Base-by-base conservation (phyloP, 1,140 invertebrate species). In the Sarcophaga bullata region DNA sequence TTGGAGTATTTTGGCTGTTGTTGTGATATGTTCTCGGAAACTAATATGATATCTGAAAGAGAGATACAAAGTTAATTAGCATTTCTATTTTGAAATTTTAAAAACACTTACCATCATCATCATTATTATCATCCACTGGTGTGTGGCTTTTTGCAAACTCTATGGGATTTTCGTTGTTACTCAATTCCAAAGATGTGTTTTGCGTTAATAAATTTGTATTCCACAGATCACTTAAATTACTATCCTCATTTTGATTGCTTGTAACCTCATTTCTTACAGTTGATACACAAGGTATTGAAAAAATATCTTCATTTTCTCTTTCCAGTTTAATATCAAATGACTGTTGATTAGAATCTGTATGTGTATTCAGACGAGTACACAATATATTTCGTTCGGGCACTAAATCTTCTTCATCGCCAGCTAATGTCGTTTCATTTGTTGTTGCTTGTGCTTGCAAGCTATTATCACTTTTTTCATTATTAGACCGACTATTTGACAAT, bases 391-490 rank as follows among this genome's bases (percentile, higher is more conserved):
- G 8, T 17, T n/a, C 15, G 17, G 75, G 75, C 10, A 78, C 73
- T n/a, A 76, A 49, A 76, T 76, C 73, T 17, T 76, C 73, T 17
- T 76, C 73, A 48, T 49, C 47, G 0, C 10, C 9, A 76, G 73
- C 19, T 68, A 19, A 19, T 68, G 62, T 25, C 8, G 13, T 62
- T n/a, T n/a, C n/a, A 8, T 13, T n/a, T 7, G 4, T 62, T 62
- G n/a, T n/a, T n/a, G 17, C 5, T 10, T 52, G 11, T 62, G 3
- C n/a, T 62, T 17, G 8, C 8, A n/a, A 8, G 58, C 58, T 62
- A n/a, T 6, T 37, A 48, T 75, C 48, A 47, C 9, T 47, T 75
- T 48, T 13, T 13, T 73, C 73, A 46, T 73, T 62, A n/a, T 62
- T 62, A 62, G 58, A 62, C 19, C 15, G 58, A 15, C 10, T n/a